A percentile compares a stretch with the other conserved stretches of the same genome.
Evolutionary conservation across 2,113 vertebrate species (phyloP).

Genomic region (Corapipo altera): DNA sequence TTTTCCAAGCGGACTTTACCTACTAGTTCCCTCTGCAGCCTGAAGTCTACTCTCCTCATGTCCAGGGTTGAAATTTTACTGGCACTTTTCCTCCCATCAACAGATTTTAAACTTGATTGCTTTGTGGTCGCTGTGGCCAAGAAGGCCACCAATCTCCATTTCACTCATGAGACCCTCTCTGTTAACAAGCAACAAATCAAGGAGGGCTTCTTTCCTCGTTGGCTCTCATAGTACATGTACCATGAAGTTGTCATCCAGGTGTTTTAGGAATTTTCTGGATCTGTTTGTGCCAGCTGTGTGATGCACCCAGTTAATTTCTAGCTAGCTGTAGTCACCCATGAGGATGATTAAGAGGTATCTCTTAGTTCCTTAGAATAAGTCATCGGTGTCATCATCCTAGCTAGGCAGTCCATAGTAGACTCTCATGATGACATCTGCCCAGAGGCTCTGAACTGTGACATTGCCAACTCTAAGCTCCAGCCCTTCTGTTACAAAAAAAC

Average conservation of each 20-base stretch:
- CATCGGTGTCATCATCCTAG: neutral
- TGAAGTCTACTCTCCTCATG: neutral
- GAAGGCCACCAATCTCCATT: neutral
- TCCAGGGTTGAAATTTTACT: neutral
- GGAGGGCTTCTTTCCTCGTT: neutral
- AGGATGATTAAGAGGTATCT: neutral
- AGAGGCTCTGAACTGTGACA: neutral
- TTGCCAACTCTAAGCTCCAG: neutral
- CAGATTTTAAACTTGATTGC: neutral
- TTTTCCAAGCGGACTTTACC: neutral
- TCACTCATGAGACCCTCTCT: neutral
- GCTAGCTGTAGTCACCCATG: neutral
- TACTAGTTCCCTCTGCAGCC: neutral
- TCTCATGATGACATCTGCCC: neutral
- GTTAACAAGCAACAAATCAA: neutral
- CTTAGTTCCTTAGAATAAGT: neutral
- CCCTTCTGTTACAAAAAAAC: neutral
- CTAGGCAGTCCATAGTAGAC: neutral
- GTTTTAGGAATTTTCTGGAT: neutral
- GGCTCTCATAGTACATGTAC: neutral
- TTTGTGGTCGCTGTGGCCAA: neutral
- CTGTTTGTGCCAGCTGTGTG: neutral
- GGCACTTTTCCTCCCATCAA: neutral
- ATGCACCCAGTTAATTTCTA: neutral
- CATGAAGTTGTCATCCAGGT: neutral